A percentile compares a stretch with the other conserved stretches of the same genome.
phyloP scores from a whole-genome alignment of 2,888 invertebrate genomes.

The Galerucella calmariensis region DNA sequence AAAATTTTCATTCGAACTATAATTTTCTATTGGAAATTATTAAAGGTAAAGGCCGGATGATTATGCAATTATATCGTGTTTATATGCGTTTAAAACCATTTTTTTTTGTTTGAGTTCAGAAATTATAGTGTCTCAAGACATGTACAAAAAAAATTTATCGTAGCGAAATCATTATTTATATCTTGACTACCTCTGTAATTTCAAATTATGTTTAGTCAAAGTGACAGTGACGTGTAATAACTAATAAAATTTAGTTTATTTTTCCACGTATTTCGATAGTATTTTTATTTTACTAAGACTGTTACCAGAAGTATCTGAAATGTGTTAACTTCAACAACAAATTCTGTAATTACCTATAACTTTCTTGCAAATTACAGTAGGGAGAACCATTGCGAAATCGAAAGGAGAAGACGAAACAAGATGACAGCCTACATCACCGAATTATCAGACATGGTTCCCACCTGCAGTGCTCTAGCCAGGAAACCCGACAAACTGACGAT shows the following conservation, averaged over 20 bases:
- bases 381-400: constrained; percentile 99
- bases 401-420: constrained; percentile 97
- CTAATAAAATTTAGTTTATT: too few species aligned
- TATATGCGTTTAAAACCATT: constrained; percentile 23
- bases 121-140: not conserved
- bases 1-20: constrained; percentile 23
- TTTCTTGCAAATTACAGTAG: constrained; percentile 73
- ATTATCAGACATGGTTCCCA: constrained; percentile 99
- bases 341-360: constrained; percentile 59
- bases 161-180: not conserved
- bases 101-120: constrained; percentile 11
- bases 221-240: not conserved
- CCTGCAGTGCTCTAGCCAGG: constrained; percentile 96
- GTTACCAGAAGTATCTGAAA: constrained; percentile 21
- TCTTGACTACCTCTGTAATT: not conserved
- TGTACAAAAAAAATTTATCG: not conserved
- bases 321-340: constrained; percentile 7
- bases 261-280: too few species aligned
- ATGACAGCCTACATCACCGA: constrained; percentile 99
- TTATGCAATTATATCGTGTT: constrained; percentile 26
- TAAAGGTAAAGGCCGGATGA: constrained; percentile 11
- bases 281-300: not conserved
- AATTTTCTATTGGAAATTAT: constrained; percentile 30
- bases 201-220: not conserved
- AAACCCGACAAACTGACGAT: constrained; percentile 99